Conservation (phyloP, 2,888 invertebrate species). For the Polyommatus icarus region DNA sequence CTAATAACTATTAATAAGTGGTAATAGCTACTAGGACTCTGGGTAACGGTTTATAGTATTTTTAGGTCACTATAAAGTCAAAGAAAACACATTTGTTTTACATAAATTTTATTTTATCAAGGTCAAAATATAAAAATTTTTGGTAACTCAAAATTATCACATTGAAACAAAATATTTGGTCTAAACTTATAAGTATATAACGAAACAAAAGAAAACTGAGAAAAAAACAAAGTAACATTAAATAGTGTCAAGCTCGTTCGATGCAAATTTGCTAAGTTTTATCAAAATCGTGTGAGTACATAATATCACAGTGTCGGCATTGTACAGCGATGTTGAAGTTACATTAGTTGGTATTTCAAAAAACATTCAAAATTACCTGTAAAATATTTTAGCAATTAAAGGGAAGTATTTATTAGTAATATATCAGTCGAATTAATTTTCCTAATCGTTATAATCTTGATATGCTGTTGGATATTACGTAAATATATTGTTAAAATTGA, state of each 20-base stretch:
- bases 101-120: constrained; percentile 45
- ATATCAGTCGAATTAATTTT: constrained; percentile 16
- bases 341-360: constrained; percentile 35
- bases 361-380: constrained; percentile 40
- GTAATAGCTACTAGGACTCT: no score
- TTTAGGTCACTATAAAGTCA: no score
- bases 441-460: constrained; percentile 21
- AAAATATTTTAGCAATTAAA: background rate
- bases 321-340: constrained; percentile 41
- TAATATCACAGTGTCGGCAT: constrained; percentile 49
- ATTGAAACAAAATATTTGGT: constrained; percentile 42
- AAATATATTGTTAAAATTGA: constrained; percentile 7
- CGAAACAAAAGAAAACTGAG: background rate
- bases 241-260: constrained; percentile 60
- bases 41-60: no score
- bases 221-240: constrained; percentile 44
- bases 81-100: constrained; percentile 40
- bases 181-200: constrained; percentile 40
- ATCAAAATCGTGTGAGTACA: constrained; percentile 49
- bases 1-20: no score
- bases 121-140: constrained; percentile 44
- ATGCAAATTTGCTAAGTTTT: constrained; percentile 40
- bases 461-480: constrained; percentile 28
- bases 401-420: background rate
- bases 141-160: constrained; percentile 58